These are phyloP conservation scores for Beroe ovata DNA, from an alignment of 37 sponge, comb jelly and placozoan species.

Conservation along the genomic window DNA sequence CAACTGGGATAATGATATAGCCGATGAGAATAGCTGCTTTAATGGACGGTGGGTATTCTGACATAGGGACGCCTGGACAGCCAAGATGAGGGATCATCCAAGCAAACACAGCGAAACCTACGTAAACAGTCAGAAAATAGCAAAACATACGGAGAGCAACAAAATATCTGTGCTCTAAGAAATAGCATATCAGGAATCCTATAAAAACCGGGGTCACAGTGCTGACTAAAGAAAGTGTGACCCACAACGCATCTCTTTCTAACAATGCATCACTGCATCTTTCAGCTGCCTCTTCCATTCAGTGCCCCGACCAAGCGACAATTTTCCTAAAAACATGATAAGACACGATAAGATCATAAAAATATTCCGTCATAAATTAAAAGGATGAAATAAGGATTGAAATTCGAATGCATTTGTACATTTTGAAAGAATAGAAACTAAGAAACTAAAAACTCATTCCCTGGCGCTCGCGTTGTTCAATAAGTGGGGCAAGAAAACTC, in stretches of 20 bases:
- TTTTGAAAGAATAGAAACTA: not conserved
- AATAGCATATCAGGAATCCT: not conserved
- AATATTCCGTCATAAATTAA: too few relatives aligned
- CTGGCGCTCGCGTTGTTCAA: too few relatives aligned
- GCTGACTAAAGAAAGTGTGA: not conserved
- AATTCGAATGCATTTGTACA: too few relatives aligned
- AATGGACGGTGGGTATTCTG: not conserved
- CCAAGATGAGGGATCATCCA: not conserved
- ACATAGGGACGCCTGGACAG: not conserved
- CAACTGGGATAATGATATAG: not conserved
- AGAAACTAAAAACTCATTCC: not conserved
- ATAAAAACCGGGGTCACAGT: not conserved
- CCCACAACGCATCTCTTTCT: not conserved
- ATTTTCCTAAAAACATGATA: too few relatives aligned
- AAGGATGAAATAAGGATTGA: too few relatives aligned
- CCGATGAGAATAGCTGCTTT: not conserved
- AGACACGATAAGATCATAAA: too few relatives aligned
- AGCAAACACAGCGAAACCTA: not conserved
- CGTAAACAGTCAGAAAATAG: not conserved
- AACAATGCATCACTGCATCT: not conserved
- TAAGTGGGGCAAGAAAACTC: too few relatives aligned
- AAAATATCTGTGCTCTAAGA: not conserved
- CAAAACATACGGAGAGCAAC: not conserved
- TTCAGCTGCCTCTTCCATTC: not conserved
- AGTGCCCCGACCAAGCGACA: too few relatives aligned